phyloP scores from a whole-genome alignment of 2,113 vertebrate species.

The Calonectris borealis region DNA sequence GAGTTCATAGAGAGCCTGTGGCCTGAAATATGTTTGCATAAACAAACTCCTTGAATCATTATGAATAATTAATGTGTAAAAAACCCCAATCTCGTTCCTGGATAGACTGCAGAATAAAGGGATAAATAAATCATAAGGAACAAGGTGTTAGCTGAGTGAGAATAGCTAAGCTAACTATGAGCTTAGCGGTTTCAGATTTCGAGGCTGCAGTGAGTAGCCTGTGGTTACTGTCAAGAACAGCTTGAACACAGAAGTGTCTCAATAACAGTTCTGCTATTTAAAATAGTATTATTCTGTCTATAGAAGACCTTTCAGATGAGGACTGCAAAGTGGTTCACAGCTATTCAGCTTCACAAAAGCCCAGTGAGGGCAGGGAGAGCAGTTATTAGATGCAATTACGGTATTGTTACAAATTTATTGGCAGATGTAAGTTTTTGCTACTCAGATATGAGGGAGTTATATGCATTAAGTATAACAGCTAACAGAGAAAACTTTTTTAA shows the following conservation, averaged over 20 bases:
- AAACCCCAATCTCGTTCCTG: neutral
- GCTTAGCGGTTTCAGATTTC: slow-evolving; percentile 10
- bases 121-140: slow-evolving; percentile 29
- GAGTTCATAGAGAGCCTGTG: neutral
- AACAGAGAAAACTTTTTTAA: neutral
- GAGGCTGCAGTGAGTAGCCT: neutral
- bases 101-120: neutral
- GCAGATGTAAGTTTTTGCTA: neutral
- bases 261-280: neutral
- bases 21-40: neutral
- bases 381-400: slow-evolving; percentile 21
- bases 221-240: slow-evolving; percentile 46
- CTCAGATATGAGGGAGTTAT: neutral
- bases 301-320: slow-evolving; percentile 28
- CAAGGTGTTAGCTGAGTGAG: slow-evolving; percentile 31
- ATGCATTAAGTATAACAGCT: neutral
- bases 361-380: neutral
- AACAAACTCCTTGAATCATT: neutral
- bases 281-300: slow-evolving; percentile 26
- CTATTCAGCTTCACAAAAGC: slow-evolving; percentile 44
- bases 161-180: neutral
- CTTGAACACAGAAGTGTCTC: neutral
- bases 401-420: neutral
- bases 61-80: neutral
- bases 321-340: neutral